Conservation (phyloP, 2,888 invertebrate species). For the Drosophila bunnanda region DNA sequence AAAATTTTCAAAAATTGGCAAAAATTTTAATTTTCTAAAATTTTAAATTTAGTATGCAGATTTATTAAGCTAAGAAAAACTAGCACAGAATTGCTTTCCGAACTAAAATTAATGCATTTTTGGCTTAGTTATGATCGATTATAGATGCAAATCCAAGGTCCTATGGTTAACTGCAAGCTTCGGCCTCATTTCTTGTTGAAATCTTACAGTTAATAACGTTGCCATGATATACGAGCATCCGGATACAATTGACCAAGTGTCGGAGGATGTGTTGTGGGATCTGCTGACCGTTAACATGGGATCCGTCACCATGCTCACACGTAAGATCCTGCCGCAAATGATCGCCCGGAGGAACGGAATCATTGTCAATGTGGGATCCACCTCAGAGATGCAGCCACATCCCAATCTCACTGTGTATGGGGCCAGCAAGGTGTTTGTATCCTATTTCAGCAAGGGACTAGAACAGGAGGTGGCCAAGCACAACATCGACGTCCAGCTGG, state of each 20-base stretch:
- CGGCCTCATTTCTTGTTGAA: no score
- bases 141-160: no score
- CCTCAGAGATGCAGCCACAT: constrained; percentile 93
- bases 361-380: constrained; percentile 95
- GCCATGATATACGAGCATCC: constrained; percentile 95
- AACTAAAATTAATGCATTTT: no score
- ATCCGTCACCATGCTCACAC: constrained; percentile 93
- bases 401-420: constrained; percentile 96
- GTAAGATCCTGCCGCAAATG: constrained; percentile 92
- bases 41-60: no score
- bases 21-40: no score
- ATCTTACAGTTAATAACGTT: no score
- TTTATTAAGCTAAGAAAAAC: no score
- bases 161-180: no score
- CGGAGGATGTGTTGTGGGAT: constrained; percentile 90
- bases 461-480: constrained; percentile 91
- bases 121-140: no score
- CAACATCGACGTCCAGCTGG: constrained; percentile 93
- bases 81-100: no score
- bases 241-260: constrained; percentile 91
- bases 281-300: constrained; percentile 94
- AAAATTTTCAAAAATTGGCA: no score
- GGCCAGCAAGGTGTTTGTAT: constrained; percentile 93
- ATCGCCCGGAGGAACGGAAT: constrained; percentile 91
- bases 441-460: constrained; percentile 91